These are phyloP conservation scores for Meloidogyne floridensis DNA, from an alignment of 1,140 invertebrate species.

Conservation along the genomic window DNA sequence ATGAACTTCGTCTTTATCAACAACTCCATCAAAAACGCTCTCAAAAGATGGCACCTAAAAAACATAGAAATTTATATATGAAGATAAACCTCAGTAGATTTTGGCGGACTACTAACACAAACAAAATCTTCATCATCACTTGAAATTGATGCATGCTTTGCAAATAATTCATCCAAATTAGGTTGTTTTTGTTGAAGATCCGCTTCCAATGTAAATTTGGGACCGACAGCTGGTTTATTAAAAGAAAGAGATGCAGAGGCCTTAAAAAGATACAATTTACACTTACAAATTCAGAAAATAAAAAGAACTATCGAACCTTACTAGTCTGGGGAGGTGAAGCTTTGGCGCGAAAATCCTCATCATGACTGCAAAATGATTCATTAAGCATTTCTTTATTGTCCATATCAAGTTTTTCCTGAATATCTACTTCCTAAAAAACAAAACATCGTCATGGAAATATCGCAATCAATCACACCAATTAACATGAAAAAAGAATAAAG, in stretches of 20 bases:
- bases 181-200: background rate
- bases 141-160: background rate
- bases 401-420: background rate
- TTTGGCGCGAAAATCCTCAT: background rate
- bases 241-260: background rate
- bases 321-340: background rate
- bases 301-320: background rate
- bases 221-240: background rate
- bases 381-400: background rate
- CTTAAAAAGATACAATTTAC: no score
- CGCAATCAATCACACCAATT: no score
- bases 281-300: no score
- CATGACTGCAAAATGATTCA: background rate
- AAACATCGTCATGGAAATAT: background rate
- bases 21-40: background rate
- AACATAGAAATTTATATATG: background rate
- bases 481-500: no score
- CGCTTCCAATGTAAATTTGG: background rate
- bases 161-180: background rate
- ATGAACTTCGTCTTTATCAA: background rate
- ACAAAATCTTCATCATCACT: background rate
- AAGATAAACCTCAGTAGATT: background rate
- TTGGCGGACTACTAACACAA: conserved; percentile 1
- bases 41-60: background rate
- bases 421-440: background rate